Percentiles rank a stretch among this genome's conserved stretches.
These are phyloP conservation scores for Hydrolagus colliei DNA, from an alignment of 2,797 vertebrate species.

Conservation along the genomic window DNA sequence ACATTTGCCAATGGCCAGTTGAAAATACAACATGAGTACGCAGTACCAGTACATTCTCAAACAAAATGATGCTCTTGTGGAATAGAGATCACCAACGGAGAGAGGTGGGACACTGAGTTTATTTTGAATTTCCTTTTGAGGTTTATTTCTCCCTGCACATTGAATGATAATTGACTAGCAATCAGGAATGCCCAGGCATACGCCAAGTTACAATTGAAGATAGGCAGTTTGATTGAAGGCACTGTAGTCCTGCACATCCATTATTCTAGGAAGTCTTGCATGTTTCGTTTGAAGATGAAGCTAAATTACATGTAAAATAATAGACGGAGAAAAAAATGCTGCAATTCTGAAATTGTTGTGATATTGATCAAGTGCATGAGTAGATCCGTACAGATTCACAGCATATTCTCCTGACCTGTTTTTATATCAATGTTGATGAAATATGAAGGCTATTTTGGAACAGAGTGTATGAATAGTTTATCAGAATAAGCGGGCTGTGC, in stretches of 20 bases:
- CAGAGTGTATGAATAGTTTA: background rate
- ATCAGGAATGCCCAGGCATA: slow-evolving; percentile 6
- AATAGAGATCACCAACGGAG: background rate
- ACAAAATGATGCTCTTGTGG: background rate
- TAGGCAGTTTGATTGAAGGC: slow-evolving; percentile 15
- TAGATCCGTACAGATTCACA: background rate
- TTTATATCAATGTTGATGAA: background rate
- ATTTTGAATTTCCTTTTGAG: background rate
- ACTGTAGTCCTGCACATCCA: slow-evolving; percentile 14
- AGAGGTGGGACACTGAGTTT: background rate
- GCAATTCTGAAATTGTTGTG: background rate
- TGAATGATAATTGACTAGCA: slow-evolving; percentile 24
- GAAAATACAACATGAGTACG: too few species aligned
- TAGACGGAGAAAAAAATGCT: background rate
- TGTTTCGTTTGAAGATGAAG: background rate
- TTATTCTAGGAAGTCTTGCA: background rate
- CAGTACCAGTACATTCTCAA: background rate
- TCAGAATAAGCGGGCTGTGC: background rate
- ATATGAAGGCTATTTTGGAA: background rate
- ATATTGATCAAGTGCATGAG: slow-evolving; percentile 6
- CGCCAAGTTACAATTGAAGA: background rate
- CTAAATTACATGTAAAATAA: background rate
- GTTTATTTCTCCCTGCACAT: background rate
- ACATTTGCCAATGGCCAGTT: too few species aligned
- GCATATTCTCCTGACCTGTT: background rate